Base-by-base conservation (phyloP, 2,113 vertebrate genomes). In the Beaufortia kweichowensis region DNA sequence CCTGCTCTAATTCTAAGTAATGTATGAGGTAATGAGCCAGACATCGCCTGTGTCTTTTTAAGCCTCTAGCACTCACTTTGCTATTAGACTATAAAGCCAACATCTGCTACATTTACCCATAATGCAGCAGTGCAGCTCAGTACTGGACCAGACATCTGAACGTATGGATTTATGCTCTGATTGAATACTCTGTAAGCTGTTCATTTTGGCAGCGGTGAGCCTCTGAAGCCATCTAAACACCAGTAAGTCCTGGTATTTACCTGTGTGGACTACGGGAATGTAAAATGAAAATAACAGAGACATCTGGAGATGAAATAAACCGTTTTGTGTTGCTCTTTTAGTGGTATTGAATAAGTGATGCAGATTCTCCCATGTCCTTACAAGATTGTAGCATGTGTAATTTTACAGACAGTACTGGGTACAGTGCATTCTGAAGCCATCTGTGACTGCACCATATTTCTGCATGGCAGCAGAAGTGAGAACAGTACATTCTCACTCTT, bases 401-500 rank as follows among this genome's bases (percentile, higher is more conserved):
- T 74, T 74, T 74, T 24, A 61, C 71, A 62, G 71, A 74, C 57
- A 61, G 57, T 48, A 1, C 69, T 59, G 71, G 41, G 70, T 43
- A 73, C 70, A 73, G 57, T 61, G 56, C 39, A 73, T 73, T 73
- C 56, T 11, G 19, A 23, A 31, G 71, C 57, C 55, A 48, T 74
- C 39, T 74, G 71, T 46, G 57, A 6, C 41, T 23, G 10, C 1
- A 23, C 69, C 35, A n/a, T 59, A 57, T 59, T 59, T 71, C 23
- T 59, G 56, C 71, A 46, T 48, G 71, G 56, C 69, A 43, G 55
- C 69, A 41, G 53, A 71, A 59, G 69, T 59, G 69, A 74, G 71
- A 74, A 74, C 57, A 74, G 56, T n/a, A 23, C 41, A 48, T 74
- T 62, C 71, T 74, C 70, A 61, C 57, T 74, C 71, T 31, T 48